Evolutionary conservation across 2,797 vertebrate genomes (phyloP), one percentile per base, ranked within the genome.

Genomic region (Eulemur albifrons): DNA sequence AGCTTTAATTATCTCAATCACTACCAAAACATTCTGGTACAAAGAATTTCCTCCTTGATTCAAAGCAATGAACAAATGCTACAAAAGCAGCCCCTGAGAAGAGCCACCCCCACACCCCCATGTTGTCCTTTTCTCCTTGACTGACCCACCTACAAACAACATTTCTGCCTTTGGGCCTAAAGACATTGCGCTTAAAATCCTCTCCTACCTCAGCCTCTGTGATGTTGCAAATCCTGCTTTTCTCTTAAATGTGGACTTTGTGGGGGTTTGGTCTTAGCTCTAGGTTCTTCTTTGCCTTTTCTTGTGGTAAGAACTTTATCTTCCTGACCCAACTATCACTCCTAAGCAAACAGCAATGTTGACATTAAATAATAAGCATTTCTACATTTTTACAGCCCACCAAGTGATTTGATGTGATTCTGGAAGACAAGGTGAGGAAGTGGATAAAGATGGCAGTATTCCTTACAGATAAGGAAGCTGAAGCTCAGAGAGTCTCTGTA

Each of bases 31-130:
- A 84, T 94, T 97, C 88, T 87, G 88, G 52, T 69, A 94, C 79
- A 96, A 97, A 95, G 70, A 86, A 95, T 89, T 90, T 94, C 92
- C 95, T 95, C 83, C 63, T 95, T 77, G 59, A 96, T 87, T 69
- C 90, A 97, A 94, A 93, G 93, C 88, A 94, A 82, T 57, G 81
- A 76, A 96, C 67, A 90, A 63, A 96, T 40, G 73, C 63, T 76
- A 90, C 70, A 81, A 72, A 95, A 93, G 79, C 83, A 75, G 90
- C 63, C n/a, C 17, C 21, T 4, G 27, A 88, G 90, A 48, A 94
- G 20, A 92, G 48, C 45, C 38, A 77, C 30, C 23, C 15, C 15
- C 63, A 35, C 32, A 5, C 7, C 75, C 83, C 32, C 32, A 30
- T 61, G 87, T 25, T 73, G 59, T 88, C 90, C 59, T 82, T 43